Base-by-base conservation (phyloP, 2,797 vertebrate species). In the Sarcoramphus papa region DNA sequence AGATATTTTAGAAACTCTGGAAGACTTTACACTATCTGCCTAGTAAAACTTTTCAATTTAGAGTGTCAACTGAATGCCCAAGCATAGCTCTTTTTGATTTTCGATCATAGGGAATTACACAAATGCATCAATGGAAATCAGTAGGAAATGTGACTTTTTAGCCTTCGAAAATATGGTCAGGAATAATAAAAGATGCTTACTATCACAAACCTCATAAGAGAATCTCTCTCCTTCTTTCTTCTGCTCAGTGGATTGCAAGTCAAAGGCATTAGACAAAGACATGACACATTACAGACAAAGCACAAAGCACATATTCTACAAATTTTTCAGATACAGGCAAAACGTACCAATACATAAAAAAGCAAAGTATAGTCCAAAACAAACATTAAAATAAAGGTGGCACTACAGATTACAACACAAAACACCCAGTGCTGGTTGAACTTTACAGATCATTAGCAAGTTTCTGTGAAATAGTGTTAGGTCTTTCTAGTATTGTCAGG, bases 191-290 rank as follows among this genome's bases (percentile, higher is more conserved):
- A 90, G 96, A 95, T 97, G 97, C 97, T 97, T 95, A 95, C 96
- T 96, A 97, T 97, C 96, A 99, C 99, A 99, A 99, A 99, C 99
- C 99, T 99, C 99, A 98, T 99, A 99, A 98, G 98, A 99, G 98
- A 99, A 99, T 98, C 99, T 99, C 98, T 99, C 98, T 98, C 98
- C 99, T 99, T 99, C 99, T 98, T 99, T 99, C 99, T 99, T 99
- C 98, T 99, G 98, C 97, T 97, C 96, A 96, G 93, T 97, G 97
- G 96, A 91, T 96, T 96, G 98, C 97, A 97, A 96, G 98, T 97
- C 96, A 98, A 98, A 98, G 97, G 98, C 96, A 98, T 98, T 97
- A 94, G 98, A 98, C 98, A 98, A 98, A 99, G 98, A 99, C 98
- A 99, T 83, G 97, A 98, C 98, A 99, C 98, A 96, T 98, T 98